Percentiles rank a stretch among this genome's conserved stretches.
phyloP scores from a whole-genome alignment of 2,113 vertebrate species.

The Typhlomys cinereus region DNA sequence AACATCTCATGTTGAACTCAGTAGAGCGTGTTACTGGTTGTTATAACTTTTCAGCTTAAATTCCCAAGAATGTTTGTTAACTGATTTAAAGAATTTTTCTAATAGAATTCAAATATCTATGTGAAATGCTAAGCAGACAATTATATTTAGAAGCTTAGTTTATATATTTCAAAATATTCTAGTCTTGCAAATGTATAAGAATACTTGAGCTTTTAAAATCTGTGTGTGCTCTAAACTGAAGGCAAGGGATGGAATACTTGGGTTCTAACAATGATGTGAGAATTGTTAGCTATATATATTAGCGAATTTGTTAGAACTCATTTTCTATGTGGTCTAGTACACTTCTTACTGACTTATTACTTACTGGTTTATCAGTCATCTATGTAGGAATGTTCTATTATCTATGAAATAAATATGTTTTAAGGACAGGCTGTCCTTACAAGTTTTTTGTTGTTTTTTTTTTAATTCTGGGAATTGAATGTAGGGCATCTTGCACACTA shows the following conservation, averaged over 20 bases:
- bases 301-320: not conserved
- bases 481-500: too few species aligned
- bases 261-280: not conserved
- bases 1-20: not conserved
- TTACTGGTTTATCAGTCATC: not conserved
- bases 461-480: not conserved
- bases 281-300: not conserved
- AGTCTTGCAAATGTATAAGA: not conserved
- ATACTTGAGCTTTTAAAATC: not conserved
- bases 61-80: constrained; percentile 39
- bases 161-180: not conserved
- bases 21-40: not conserved
- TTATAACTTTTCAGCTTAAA: constrained; percentile 4
- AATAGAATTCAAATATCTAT: not conserved
- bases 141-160: not conserved
- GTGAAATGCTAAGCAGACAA: not conserved
- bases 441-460: not conserved
- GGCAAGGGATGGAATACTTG: not conserved
- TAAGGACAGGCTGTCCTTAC: too few species aligned
- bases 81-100: not conserved
- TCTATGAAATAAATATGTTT: not conserved
- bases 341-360: not conserved
- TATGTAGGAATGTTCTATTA: not conserved
- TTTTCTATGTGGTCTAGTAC: not conserved
- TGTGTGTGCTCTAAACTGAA: not conserved